These are phyloP conservation scores for Myrmecobius fasciatus DNA, from an alignment of 2,113 vertebrate species.

Conservation along the genomic window DNA sequence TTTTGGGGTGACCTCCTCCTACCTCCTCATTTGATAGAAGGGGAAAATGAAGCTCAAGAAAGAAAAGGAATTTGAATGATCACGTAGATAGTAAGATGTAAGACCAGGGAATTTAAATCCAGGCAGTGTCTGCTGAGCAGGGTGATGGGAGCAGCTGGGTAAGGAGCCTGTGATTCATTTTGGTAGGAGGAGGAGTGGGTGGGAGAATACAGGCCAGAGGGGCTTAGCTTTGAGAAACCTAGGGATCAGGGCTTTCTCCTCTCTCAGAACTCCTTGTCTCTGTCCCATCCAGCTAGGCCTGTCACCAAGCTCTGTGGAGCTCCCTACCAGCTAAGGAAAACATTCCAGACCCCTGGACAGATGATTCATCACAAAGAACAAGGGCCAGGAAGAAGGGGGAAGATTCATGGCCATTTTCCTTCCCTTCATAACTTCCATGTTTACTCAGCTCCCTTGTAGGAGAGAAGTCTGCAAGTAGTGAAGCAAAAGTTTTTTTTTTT, in stretches of 20 bases:
- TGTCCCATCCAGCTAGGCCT: neutral
- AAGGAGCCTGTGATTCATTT: neutral
- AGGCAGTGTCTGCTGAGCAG: neutral
- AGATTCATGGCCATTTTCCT: slow-evolving; percentile 5
- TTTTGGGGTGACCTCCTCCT: neutral
- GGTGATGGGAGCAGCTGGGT: neutral
- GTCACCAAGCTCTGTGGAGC: neutral
- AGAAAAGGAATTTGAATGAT: neutral
- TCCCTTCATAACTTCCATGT: neutral
- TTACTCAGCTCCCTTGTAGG: neutral
- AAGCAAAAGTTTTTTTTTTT: neutral
- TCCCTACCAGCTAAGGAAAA: neutral
- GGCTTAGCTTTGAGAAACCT: neutral
- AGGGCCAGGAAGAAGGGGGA: neutral
- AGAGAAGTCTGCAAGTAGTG: neutral
- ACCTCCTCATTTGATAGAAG: neutral
- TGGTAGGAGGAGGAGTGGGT: neutral
- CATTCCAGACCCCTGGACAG: neutral
- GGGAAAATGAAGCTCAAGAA: neutral
- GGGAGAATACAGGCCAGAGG: neutral
- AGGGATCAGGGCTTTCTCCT: neutral
- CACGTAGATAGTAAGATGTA: neutral
- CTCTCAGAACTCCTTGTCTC: neutral
- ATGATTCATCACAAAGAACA: neutral
- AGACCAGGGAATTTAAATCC: neutral